Percentiles rank a stretch among this genome's conserved stretches.
phyloP scores from a whole-genome alignment of 2,888 invertebrate genomes.

The Chalcis sispes region DNA sequence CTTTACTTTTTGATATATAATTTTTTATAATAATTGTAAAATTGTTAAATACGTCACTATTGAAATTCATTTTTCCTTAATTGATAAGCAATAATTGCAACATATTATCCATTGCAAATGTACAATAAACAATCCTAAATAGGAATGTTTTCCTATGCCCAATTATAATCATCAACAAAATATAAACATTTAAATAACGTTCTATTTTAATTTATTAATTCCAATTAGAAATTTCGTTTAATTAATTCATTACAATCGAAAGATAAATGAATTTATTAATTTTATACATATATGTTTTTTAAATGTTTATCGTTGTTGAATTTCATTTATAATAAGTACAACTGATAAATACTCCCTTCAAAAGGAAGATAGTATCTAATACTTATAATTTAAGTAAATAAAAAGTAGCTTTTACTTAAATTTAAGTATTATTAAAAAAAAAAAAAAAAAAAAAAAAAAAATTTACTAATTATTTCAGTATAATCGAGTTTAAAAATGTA shows the following conservation, averaged over 20 bases:
- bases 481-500: slow-evolving; percentile 27
- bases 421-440: slow-evolving; percentile 33
- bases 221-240: background rate
- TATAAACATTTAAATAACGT: slow-evolving; percentile 41
- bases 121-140: slow-evolving; percentile 20
- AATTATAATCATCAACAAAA: slow-evolving; percentile 12
- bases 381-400: slow-evolving; percentile 36
- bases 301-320: slow-evolving; percentile 32
- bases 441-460: slow-evolving; percentile 6
- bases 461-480: slow-evolving; percentile 35
- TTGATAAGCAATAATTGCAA: slow-evolving; percentile 40
- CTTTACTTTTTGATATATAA: background rate
- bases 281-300: background rate
- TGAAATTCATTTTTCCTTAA: slow-evolving; percentile 32
- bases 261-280: background rate
- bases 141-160: slow-evolving; percentile 46
- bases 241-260: too few species aligned
- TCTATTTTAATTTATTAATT: background rate
- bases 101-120: slow-evolving; percentile 9
- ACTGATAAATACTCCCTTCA: slow-evolving; percentile 43
- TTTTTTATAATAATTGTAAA: background rate
- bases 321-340: slow-evolving; percentile 8
- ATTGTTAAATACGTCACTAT: too few species aligned
- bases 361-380: slow-evolving; percentile 9
- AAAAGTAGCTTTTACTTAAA: slow-evolving; percentile 42